Evolutionary conservation across 2,113 vertebrate species (phyloP), one percentile per base, ranked within the genome.

Genomic region (Gila orcuttii): DNA sequence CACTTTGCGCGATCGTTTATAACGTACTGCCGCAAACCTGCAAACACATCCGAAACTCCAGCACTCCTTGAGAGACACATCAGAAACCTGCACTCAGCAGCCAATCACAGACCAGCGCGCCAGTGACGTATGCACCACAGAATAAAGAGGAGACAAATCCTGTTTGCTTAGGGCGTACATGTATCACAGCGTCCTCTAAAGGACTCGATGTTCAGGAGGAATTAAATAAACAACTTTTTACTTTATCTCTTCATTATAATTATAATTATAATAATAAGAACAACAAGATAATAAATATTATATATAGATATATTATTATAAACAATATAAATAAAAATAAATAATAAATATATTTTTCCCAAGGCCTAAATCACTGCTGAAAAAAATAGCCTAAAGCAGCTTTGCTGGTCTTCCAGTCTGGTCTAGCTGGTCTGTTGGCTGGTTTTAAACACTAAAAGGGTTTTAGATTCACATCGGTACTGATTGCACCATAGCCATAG

Each of bases 91-190:
- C n/a, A 0, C 6, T 23, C 3, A 2, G 12, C 79, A 62, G 74
- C 94, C 94, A 95, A 95, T 94, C 21, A 79, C 11, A 68, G 33
- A n/a, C 68, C 36, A 15, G 42, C 73, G 8, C 33, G 79, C 31
- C 2, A 2, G 45, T 86, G 87, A 87, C 87, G 85, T 13, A 0
- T 39, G 33, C 33, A 21, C 57, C 55, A 85, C 19, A 1, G 33
- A 66, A 4, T 10, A 23, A 89, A 86, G 76, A 89, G 25, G 36
- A n/a, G 33, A 4, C 13, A 0, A 17, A 6, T 17, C 6, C 7
- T 12, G 42, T 3, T 60, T 19, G 21, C 33, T 39, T 10, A 6
- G 0, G 21, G 3, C 6, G 17, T 1, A 0, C 21, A 6, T 10
- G 60, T 0, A 0, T 0, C 5, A 89, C 87, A 93, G 86, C 91